Evolutionary conservation across 2,888 invertebrate species (phyloP).

Genomic region (Cactoblastis cactorum): DNA sequence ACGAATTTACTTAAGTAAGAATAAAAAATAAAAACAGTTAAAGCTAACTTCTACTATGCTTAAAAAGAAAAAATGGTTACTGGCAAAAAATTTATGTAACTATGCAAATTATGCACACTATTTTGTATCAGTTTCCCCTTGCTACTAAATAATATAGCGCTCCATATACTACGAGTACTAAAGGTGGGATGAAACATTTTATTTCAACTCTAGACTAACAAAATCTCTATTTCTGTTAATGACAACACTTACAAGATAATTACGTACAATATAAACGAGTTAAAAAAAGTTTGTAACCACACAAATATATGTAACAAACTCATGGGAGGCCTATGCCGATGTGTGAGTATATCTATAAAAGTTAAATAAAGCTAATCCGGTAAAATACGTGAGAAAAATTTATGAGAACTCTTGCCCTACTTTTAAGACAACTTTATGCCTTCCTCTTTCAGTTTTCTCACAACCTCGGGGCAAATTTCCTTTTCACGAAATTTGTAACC

Average conservation of each 20-base stretch:
- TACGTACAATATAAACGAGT: background rate
- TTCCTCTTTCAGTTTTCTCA: conserved; percentile 53
- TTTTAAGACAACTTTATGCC: conserved; percentile 48
- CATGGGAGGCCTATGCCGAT: background rate
- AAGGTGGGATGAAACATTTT: background rate
- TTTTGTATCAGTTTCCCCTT: background rate
- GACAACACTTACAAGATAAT: too few species aligned
- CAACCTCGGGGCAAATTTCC: conserved; percentile 56
- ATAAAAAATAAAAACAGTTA: conserved; percentile 2
- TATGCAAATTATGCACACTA: background rate
- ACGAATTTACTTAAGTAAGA: conserved; percentile 38
- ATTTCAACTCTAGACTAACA: background rate
- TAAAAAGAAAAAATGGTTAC: background rate
- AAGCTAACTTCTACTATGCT: background rate
- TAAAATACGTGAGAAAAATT: background rate
- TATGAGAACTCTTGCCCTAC: background rate
- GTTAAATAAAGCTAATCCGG: conserved; percentile 1
- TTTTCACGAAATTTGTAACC: conserved; percentile 81
- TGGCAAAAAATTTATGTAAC: background rate
- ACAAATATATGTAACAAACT: background rate
- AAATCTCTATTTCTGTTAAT: too few species aligned
- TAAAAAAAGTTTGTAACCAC: background rate
- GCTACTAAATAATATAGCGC: too few species aligned
- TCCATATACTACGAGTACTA: too few species aligned
- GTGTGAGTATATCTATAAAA: background rate